A percentile compares a stretch with the other conserved stretches of the same genome.
These are phyloP conservation scores for Noctua fimbriata DNA, from an alignment of 2,888 invertebrate species.

Conservation along the genomic window DNA sequence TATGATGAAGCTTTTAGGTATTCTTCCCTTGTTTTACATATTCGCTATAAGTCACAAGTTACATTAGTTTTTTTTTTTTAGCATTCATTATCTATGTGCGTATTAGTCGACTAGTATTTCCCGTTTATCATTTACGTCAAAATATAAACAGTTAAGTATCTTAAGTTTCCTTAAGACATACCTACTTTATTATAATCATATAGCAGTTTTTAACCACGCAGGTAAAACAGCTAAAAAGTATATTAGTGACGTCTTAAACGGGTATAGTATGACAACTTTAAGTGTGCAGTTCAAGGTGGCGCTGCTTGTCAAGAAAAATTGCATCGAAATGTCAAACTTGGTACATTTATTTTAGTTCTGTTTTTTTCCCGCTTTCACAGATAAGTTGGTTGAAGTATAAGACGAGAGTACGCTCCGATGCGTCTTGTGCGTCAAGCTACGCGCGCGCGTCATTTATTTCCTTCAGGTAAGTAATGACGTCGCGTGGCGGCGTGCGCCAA, in stretches of 20 bases:
- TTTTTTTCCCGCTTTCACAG: too few species aligned
- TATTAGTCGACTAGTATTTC: not conserved
- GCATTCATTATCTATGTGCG: not conserved
- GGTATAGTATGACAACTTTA: not conserved
- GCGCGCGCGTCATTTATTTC: not conserved
- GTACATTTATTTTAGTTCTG: too few species aligned
- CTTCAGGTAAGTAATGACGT: not conserved
- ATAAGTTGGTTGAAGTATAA: too few species aligned
- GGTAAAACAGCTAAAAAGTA: not conserved
- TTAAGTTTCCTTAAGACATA: constrained; percentile 37
- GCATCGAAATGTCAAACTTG: too few species aligned
- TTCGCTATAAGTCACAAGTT: not conserved
- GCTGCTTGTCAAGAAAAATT: too few species aligned
- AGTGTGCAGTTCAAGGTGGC: too few species aligned
- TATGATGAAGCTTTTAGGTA: not conserved
- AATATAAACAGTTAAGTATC: not conserved
- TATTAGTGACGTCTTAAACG: constrained; percentile 17
- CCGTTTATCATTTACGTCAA: constrained; percentile 26
- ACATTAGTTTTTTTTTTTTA: not conserved
- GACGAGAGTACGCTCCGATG: not conserved
- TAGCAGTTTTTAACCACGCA: not conserved
- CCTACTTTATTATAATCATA: not conserved
- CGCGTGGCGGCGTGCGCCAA: not conserved
- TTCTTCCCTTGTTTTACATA: not conserved
- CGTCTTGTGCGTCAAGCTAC: not conserved